Percentiles rank a stretch among this genome's conserved stretches.
phyloP scores from a whole-genome alignment of 2,113 vertebrate genomes.

The Neotoma lepida region DNA sequence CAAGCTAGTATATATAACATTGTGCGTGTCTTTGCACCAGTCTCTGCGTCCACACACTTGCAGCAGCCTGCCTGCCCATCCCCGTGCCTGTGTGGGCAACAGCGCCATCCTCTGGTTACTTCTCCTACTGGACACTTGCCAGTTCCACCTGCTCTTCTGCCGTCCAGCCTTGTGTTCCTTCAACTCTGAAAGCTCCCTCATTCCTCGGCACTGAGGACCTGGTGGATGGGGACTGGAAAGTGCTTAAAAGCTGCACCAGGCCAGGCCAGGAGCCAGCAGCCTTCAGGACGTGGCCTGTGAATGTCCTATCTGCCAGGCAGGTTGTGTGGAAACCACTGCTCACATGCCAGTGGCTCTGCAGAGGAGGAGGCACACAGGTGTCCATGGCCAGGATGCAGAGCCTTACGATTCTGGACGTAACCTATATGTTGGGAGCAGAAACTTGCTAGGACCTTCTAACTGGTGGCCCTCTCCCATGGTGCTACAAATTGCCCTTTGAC shows the following conservation, averaged over 20 bases:
- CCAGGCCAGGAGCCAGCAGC: background rate
- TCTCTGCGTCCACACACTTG: background rate
- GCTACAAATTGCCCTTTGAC: background rate
- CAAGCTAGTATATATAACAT: background rate
- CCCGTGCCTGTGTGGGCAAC: background rate
- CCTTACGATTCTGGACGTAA: background rate
- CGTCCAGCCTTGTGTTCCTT: background rate
- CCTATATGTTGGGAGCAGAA: background rate
- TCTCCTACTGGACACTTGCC: background rate
- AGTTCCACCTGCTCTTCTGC: background rate
- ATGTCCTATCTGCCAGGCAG: background rate
- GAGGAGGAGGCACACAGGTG: background rate
- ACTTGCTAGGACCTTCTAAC: background rate
- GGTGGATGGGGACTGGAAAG: too few species aligned
- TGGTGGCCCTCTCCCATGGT: background rate
- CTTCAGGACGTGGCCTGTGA: background rate
- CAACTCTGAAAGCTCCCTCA: background rate
- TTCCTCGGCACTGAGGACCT: background rate
- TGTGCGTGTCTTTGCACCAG: background rate
- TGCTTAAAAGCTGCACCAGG: background rate
- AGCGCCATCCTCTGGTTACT: background rate
- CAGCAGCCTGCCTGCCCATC: background rate
- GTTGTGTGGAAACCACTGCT: too few species aligned
- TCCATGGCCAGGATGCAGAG: background rate
- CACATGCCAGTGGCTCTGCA: background rate